These are phyloP conservation scores for Drosophila sproati DNA, from an alignment of 1,140 invertebrate species.

Conservation along the genomic window DNA sequence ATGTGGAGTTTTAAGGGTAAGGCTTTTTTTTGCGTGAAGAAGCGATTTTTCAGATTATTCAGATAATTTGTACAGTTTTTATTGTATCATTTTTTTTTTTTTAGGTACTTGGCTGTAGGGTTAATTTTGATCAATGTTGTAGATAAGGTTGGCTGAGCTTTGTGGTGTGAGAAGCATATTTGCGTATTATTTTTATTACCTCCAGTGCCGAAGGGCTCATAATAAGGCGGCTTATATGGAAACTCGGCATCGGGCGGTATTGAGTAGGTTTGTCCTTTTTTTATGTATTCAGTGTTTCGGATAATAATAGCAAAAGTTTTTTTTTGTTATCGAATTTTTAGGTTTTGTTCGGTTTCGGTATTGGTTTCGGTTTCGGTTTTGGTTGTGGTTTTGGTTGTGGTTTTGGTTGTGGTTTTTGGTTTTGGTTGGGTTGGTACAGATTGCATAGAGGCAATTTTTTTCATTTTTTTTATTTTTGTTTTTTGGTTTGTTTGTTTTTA, in stretches of 20 bases:
- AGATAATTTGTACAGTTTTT: conserved; percentile 25
- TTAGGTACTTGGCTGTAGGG: conserved; percentile 51
- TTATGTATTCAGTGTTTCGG: conserved; percentile 64
- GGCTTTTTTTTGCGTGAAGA: background rate
- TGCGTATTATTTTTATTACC: conserved; percentile 78
- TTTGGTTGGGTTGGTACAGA: conserved; percentile 65
- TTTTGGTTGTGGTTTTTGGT: conserved; percentile 33
- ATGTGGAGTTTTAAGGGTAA: background rate
- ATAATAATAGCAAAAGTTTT: conserved; percentile 54
- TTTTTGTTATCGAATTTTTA: conserved; percentile 33
- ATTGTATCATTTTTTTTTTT: conserved; percentile 31
- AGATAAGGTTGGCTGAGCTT: conserved; percentile 45
- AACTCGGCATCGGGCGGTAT: conserved; percentile 85
- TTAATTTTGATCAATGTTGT: conserved; percentile 59
- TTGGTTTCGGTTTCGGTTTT: conserved; percentile 16
- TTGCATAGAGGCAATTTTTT: conserved; percentile 53
- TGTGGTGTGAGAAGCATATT: conserved; percentile 58
- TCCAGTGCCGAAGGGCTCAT: conserved; percentile 85
- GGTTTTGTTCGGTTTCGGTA: conserved; percentile 30
- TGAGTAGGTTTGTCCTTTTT: conserved; percentile 88
- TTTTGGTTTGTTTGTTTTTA: conserved; percentile 38
- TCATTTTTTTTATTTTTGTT: conserved; percentile 12
- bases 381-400: conserved; percentile 11
- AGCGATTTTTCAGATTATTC: conserved; percentile 27
- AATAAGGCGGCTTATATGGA: conserved; percentile 85